Base-by-base conservation (phyloP, 2,797 vertebrate genomes). In the Sebastes ruberrimus region DNA sequence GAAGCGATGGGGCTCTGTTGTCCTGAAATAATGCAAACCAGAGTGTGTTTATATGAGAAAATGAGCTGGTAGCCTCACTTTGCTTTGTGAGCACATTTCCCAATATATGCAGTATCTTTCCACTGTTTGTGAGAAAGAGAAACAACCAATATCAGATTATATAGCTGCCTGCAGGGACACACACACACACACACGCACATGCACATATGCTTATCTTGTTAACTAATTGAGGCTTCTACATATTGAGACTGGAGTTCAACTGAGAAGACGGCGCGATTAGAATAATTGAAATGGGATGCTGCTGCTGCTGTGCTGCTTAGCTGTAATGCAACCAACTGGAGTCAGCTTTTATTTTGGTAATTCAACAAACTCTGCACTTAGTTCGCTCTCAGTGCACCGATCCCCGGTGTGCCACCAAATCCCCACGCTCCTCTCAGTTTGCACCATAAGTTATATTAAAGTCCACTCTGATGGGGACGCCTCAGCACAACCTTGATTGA, bases 261-360 rank as follows among this genome's bases (percentile, higher is more conserved):
- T 35, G 69, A 78, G 67, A 42, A 55, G 59, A 33, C 20, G 27
- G 61, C 76, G 77, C 74, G 84, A 87, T 82, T 78, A 52, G 70
- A 84, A 68, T 81, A 76, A 85, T 69, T 81, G 78, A 85, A 81
- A 69, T 52, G 25, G 23, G 70, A 57, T 28, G 63, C 75, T 78
- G 56, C 55, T 76, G 72, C 67, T 28, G 63, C 72, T 80, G 61
- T 52, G 35, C 73, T 76, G 71, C 53, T 71, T 38, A 30, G 59
- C 66, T 79, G 35, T 52, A 78, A 80, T 60, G 64, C 71, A 85
- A 72, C 55, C 23, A 53, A 71, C 79, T 85, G 72, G 74, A 88
- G 85, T 88, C 84, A 91, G 87, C 87, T 85, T 85, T 85, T 88
- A 76, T 82, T 89, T 84, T 70, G 68, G 60, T 80, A 65, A 88